Percentiles rank a stretch among this genome's conserved stretches.
Evolutionary conservation across 2,888 invertebrate species (phyloP).

Genomic region (Chaitophorus viminalis): DNA sequence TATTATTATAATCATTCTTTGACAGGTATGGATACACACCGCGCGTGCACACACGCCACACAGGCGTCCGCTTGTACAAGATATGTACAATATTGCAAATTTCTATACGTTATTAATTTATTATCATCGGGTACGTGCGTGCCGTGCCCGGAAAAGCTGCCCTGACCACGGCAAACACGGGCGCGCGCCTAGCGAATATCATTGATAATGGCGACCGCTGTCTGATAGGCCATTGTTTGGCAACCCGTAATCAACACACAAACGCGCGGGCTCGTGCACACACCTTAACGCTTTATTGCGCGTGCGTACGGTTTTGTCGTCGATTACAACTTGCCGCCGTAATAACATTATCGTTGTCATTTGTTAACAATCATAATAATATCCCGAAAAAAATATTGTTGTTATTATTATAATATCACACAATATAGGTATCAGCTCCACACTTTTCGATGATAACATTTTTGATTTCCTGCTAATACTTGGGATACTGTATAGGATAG

Average conservation of each 20-base stretch:
- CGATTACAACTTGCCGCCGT: neutral
- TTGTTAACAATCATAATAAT: neutral
- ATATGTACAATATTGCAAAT: too few relatives aligned
- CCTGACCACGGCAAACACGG: neutral
- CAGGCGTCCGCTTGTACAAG: too few relatives aligned
- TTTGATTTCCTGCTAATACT: neutral
- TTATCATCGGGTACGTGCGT: neutral
- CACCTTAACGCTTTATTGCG: neutral
- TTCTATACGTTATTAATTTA: too few relatives aligned
- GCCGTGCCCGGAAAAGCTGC: neutral
- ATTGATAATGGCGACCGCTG: slow-evolving; percentile 59
- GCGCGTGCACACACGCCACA: too few relatives aligned
- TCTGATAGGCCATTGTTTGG: slow-evolving; percentile 60
- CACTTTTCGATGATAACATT: neutral
- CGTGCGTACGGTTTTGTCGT: neutral
- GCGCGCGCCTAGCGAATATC: neutral
- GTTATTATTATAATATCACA: too few relatives aligned
- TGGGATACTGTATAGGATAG: too few relatives aligned
- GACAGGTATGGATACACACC: too few relatives aligned
- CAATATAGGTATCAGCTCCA: too few relatives aligned
- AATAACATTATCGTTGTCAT: neutral
- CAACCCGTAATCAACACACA: slow-evolving; percentile 24
- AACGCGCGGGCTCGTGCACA: neutral
- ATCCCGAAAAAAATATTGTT: too few relatives aligned
- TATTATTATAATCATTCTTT: neutral